Evolutionary conservation across 2,797 vertebrate genomes (phyloP).

Genomic region (Sternotherus odoratus): DNA sequence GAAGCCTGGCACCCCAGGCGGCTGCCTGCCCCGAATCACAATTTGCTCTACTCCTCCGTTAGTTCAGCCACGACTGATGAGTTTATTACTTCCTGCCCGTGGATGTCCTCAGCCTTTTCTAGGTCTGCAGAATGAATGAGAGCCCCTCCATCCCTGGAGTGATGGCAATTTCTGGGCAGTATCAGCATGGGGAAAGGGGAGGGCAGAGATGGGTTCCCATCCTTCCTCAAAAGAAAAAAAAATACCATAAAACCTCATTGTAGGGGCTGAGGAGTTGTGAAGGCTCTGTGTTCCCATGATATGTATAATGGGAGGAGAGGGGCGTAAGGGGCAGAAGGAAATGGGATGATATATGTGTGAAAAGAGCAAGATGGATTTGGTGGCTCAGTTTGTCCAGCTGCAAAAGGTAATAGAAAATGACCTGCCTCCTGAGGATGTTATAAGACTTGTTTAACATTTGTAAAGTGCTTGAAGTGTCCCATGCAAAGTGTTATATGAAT

Average conservation of each 20-base stretch:
- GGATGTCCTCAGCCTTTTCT: no score
- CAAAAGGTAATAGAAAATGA: not conserved
- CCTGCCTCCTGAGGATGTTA: not conserved
- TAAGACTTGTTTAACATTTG: not conserved
- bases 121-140: no score
- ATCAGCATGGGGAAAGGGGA: not conserved
- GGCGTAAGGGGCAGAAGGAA: not conserved
- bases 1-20: no score
- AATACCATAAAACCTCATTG: not conserved
- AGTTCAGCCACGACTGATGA: not conserved
- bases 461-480: not conserved
- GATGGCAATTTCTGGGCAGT: not conserved
- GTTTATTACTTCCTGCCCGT: no score
- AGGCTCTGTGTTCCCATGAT: not conserved
- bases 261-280: not conserved
- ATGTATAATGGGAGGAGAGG: not conserved
- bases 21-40: no score
- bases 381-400: not conserved
- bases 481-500: not conserved
- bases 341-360: not conserved
- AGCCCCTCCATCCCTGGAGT: not conserved
- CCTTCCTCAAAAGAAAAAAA: not conserved
- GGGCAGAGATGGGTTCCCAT: not conserved
- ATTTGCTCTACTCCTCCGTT: no score
- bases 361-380: not conserved